Percentiles rank a stretch among this genome's conserved stretches.
These are phyloP conservation scores for Bergia sp. DNA, from an alignment of 92 coral and sea anemone species.

Conservation along the genomic window DNA sequence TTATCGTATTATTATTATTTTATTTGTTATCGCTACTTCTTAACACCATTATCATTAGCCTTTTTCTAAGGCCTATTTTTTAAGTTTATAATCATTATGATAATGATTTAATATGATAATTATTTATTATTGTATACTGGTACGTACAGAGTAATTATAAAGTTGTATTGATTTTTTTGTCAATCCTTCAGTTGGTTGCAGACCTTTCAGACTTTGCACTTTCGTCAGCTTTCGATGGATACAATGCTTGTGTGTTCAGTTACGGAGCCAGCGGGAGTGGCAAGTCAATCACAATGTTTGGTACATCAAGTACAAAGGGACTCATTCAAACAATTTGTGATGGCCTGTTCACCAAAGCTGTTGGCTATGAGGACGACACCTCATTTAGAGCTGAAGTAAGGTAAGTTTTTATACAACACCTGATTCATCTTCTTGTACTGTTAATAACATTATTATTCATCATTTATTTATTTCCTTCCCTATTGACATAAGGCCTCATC, in stretches of 20 bases:
- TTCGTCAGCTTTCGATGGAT: constrained; percentile 88
- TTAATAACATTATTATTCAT: no score
- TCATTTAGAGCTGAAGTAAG: constrained; percentile 97
- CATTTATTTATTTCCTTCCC: no score
- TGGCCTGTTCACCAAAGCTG: constrained; percentile 78
- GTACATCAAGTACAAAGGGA: constrained; percentile 81
- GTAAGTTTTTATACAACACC: constrained; percentile 35
- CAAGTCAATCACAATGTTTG: constrained; percentile 89
- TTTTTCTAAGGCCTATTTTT: no score
- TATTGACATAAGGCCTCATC: no score
- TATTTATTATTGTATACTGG: no score
- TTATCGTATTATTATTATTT: no score
- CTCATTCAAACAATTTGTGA: constrained; percentile 85
- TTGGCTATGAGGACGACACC: constrained; percentile 74
- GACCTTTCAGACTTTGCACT: constrained; percentile 78
- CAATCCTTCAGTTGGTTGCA: constrained; percentile 63
- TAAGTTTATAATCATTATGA: no score
- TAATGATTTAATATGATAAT: no score
- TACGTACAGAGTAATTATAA: no score
- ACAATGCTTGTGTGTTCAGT: constrained; percentile 89
- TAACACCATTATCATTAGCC: no score
- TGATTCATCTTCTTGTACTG: no score
- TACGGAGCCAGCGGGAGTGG: constrained; percentile 98
- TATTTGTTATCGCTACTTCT: no score
- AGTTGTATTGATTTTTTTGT: background rate